These are phyloP conservation scores for Serinus canaria DNA, from an alignment of 2,113 vertebrate genomes.

Conservation along the genomic window DNA sequence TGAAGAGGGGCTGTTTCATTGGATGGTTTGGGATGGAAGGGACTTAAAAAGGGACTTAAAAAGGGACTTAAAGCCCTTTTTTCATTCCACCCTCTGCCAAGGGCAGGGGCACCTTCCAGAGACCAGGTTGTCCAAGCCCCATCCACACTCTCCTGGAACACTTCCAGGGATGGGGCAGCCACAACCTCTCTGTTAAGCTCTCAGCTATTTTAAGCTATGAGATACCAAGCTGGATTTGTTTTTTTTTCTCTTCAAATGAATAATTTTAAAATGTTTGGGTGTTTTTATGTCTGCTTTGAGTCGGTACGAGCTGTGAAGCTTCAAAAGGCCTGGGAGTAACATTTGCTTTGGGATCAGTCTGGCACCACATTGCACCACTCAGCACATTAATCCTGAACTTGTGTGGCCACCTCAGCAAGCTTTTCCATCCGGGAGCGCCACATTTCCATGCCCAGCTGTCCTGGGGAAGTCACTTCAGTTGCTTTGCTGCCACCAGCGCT, in stretches of 20 bases:
- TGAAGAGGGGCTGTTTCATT: not conserved
- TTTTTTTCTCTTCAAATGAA: not conserved
- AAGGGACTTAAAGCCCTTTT: not conserved
- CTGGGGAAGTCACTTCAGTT: not conserved
- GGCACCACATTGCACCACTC: not conserved
- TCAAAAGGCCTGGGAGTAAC: not conserved
- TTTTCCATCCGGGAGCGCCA: not conserved
- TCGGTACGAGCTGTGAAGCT: not conserved
- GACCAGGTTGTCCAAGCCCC: not conserved
- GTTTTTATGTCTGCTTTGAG: not conserved
- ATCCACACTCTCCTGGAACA: not conserved
- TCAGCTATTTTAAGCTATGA: not conserved
- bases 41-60: not conserved
- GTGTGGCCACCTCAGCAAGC: conserved; percentile 1
- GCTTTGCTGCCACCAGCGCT: conserved; percentile 26
- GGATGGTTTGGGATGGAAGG: not conserved
- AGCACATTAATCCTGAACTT: not conserved
- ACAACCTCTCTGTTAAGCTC: not conserved
- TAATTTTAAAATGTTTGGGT: not conserved
- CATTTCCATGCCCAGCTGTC: not conserved
- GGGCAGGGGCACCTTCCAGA: not conserved
- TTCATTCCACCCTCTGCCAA: not conserved
- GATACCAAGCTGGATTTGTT: not conserved
- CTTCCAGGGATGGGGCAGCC: not conserved
- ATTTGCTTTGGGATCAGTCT: not conserved